These are phyloP conservation scores for Caenorhabditis uteleia DNA, from an alignment of 2,888 invertebrate genomes.

Conservation along the genomic window DNA sequence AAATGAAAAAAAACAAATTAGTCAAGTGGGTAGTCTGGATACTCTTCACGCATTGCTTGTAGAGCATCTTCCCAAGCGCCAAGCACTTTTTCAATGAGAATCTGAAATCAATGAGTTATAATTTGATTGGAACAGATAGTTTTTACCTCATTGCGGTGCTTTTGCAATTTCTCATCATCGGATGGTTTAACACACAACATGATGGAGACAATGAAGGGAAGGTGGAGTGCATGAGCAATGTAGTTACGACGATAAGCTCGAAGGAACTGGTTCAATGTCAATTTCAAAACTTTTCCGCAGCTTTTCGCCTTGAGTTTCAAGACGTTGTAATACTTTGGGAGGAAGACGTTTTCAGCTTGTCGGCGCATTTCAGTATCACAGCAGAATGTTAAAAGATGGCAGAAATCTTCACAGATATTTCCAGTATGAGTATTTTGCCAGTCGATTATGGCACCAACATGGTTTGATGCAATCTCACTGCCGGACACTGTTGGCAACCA, in stretches of 20 bases:
- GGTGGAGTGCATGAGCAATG: conserved; percentile 44
- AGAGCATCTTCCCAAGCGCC: conserved; percentile 47
- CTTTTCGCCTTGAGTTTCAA: conserved; percentile 11
- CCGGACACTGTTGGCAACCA: conserved; percentile 28
- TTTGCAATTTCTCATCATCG: conserved; percentile 14
- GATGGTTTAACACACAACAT: conserved; percentile 41
- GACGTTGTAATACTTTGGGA: conserved; percentile 35
- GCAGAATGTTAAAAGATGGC: conserved; percentile 45
- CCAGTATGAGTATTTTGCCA: conserved; percentile 51
- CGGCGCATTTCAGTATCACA: conserved; percentile 31
- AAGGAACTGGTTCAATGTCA: conserved; percentile 35
- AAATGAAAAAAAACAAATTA: background rate
- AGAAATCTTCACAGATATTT: conserved; percentile 45
- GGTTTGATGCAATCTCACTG: conserved; percentile 29
- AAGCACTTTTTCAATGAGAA: conserved; percentile 25
- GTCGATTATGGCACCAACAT: conserved; percentile 46
- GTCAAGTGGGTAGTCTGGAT: conserved; percentile 31
- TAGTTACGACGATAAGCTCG: conserved; percentile 38
- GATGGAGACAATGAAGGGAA: conserved; percentile 47
- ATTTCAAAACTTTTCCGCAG: conserved; percentile 16
- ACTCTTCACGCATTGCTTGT: conserved; percentile 34
- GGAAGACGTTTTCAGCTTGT: conserved; percentile 24
- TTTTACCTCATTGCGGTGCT: conserved; percentile 21
- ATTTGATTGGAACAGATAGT: background rate
- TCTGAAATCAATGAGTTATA: conserved; percentile 8